These are phyloP conservation scores for Musca vetustissima DNA, from an alignment of 1,140 invertebrate species.

Conservation along the genomic window DNA sequence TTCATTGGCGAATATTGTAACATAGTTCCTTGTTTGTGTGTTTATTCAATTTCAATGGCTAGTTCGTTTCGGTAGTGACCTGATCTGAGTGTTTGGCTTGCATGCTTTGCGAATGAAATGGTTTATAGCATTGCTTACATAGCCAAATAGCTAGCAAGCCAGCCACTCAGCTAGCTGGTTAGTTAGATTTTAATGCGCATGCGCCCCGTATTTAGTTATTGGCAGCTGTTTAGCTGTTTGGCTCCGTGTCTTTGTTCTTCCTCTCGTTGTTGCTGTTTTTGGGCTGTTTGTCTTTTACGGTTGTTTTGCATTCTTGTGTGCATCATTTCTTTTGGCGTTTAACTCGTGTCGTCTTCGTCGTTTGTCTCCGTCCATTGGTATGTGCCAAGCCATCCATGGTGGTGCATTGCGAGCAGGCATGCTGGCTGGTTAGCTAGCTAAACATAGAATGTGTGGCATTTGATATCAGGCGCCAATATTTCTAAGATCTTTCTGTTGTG, in stretches of 20 bases:
- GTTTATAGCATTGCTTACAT: too few relatives aligned
- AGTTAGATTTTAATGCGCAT: conserved; percentile 10
- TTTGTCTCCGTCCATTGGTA: neutral
- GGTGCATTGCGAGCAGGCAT: neutral
- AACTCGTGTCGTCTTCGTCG: neutral
- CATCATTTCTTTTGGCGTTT: conserved; percentile 8
- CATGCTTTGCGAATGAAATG: too few relatives aligned
- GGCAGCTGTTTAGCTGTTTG: conserved; percentile 12
- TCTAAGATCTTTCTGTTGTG: conserved; percentile 25
- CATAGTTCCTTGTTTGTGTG: too few relatives aligned
- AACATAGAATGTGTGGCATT: conserved; percentile 20
- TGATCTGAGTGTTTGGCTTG: too few relatives aligned
- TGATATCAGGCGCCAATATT: conserved; percentile 26
- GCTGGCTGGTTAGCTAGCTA: too few relatives aligned
- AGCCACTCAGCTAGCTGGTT: neutral
- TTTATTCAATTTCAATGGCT: too few relatives aligned
- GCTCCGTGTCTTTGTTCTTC: neutral
- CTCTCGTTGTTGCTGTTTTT: conserved; percentile 18
- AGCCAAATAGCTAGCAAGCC: neutral
- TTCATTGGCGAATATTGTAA: too few relatives aligned
- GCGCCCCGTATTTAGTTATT: conserved; percentile 17
- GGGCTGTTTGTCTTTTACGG: conserved; percentile 15
- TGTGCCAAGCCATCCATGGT: too few relatives aligned
- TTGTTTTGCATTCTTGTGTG: conserved; percentile 26
- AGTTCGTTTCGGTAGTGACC: too few relatives aligned